These are phyloP conservation scores for Heteronetta atricapilla DNA, from an alignment of 2,113 vertebrate genomes.

Conservation along the genomic window DNA sequence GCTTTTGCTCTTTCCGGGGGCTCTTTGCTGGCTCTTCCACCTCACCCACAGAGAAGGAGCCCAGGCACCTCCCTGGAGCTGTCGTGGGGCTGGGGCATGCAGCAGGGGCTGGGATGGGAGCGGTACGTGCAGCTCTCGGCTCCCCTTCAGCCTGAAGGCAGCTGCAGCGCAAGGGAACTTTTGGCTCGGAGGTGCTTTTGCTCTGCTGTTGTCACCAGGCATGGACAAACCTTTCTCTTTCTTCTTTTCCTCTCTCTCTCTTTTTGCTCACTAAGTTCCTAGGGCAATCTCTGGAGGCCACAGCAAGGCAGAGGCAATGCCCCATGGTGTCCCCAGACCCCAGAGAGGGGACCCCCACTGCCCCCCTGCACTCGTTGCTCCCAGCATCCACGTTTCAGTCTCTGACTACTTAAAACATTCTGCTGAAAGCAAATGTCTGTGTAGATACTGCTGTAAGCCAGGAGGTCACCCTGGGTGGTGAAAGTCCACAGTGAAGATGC, in stretches of 20 bases:
- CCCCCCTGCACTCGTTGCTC: neutral
- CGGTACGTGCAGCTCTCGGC: neutral
- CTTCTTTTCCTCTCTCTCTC: too few species aligned
- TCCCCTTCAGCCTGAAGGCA: neutral
- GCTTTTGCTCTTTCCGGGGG: neutral
- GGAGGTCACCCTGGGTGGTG: neutral
- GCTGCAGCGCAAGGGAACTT: neutral
- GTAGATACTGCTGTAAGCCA: neutral
- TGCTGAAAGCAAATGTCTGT: neutral
- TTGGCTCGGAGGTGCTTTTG: neutral
- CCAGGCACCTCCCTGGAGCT: neutral
- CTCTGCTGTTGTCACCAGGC: neutral
- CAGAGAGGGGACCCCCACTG: accelerated
- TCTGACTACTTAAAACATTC: neutral
- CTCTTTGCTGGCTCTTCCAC: neutral
- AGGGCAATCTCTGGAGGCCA: neutral
- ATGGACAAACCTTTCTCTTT: neutral
- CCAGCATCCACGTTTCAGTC: neutral
- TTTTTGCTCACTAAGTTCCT: neutral
- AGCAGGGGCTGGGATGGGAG: neutral
- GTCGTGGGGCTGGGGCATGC: accelerated
- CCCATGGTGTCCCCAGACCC: neutral
- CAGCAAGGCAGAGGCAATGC: neutral
- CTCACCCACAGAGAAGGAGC: neutral
- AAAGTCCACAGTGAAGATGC: neutral